A percentile compares a stretch with the other conserved stretches of the same genome.
These are phyloP conservation scores for Ictidomys tridecemlineatus DNA, from an alignment of 2,113 vertebrate genomes.

Conservation along the genomic window DNA sequence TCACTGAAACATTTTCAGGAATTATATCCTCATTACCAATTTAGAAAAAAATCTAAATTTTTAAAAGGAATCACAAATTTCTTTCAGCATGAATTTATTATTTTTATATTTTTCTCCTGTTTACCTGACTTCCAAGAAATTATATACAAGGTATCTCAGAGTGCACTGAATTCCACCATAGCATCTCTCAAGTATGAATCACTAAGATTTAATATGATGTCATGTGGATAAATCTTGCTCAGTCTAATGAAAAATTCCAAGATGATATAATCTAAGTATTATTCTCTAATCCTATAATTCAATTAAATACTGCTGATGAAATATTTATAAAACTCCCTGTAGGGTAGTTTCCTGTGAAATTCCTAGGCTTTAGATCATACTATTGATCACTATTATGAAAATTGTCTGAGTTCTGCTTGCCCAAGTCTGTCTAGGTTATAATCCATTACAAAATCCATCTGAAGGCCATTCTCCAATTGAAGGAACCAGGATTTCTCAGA, in stretches of 20 bases:
- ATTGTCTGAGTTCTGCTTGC: neutral
- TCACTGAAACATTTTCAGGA: conserved; percentile 10
- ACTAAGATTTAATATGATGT: neutral
- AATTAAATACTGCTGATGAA: conserved; percentile 10
- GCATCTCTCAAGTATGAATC: neutral
- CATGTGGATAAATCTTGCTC: conserved; percentile 43
- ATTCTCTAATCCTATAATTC: conserved; percentile 47
- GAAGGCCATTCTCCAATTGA: conserved; percentile 14
- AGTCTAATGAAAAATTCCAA: conserved; percentile 47
- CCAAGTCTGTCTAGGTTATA: neutral
- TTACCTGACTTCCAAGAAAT: neutral
- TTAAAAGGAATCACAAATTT: conserved; percentile 21
- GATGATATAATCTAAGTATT: neutral
- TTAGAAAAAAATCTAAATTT: neutral
- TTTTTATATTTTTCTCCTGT: conserved; percentile 35
- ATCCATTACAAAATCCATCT: conserved; percentile 10
- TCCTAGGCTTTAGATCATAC: conserved; percentile 43
- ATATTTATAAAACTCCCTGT: conserved; percentile 37
- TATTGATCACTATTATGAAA: conserved; percentile 4
- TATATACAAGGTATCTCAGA: neutral
- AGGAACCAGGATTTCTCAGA: neutral
- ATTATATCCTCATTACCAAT: neutral
- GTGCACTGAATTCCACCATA: neutral
- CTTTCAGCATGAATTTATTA: neutral
- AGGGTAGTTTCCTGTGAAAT: conserved; percentile 48